Evolutionary conservation across 2,888 invertebrate species (phyloP).

Genomic region (Brassicogethes aeneus): DNA sequence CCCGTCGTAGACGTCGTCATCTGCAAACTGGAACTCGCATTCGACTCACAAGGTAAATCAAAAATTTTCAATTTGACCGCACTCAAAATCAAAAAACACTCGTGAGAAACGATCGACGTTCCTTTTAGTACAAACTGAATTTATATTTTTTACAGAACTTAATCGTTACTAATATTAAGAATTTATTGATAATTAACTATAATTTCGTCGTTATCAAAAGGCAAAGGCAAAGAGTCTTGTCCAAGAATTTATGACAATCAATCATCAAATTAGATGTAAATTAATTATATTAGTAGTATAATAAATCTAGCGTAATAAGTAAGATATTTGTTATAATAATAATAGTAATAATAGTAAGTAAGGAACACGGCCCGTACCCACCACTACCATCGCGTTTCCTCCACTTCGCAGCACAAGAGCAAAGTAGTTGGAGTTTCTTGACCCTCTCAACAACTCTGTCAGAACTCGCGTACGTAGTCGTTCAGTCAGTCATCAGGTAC

Average conservation of each 20-base stretch:
- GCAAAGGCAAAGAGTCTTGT: slow-evolving; percentile 37
- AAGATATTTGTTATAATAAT: no score
- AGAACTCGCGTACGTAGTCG: slow-evolving; percentile 1
- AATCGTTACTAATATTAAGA: slow-evolving; percentile 6
- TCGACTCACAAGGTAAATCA: no score
- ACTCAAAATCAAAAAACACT: slow-evolving; percentile 5
- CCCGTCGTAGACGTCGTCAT: no score
- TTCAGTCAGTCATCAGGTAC: neutral
- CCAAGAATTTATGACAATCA: slow-evolving; percentile 43
- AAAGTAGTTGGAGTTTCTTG: slow-evolving; percentile 20
- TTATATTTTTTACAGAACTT: slow-evolving; percentile 23
- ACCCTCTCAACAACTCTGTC: slow-evolving; percentile 20
- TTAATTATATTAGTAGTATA: neutral
- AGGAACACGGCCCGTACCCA: no score
- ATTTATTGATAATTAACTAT: slow-evolving; percentile 14
- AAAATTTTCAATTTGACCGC: neutral
- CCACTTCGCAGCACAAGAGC: no score
- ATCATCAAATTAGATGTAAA: slow-evolving; percentile 17
- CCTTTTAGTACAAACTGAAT: slow-evolving; percentile 34
- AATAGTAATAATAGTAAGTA: no score
- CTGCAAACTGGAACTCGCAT: no score
- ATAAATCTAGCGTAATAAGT: neutral
- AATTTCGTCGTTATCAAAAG: slow-evolving; percentile 34
- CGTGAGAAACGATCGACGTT: slow-evolving; percentile 22
- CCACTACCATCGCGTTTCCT: no score